phyloP scores from a whole-genome alignment of 2,797 vertebrate species.

The Squalus acanthias region DNA sequence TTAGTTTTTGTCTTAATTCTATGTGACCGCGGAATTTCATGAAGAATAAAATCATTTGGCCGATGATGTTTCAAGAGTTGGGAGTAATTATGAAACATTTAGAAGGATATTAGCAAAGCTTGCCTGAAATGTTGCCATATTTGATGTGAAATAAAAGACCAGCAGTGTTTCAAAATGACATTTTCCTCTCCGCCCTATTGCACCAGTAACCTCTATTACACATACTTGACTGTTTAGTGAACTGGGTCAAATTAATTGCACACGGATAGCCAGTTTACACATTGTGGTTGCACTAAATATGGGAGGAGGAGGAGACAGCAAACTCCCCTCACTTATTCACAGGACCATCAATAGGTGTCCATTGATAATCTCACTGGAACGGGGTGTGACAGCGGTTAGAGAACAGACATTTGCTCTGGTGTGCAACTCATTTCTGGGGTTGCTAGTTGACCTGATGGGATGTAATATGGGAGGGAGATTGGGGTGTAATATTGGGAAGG shows the following conservation, averaged over 20 bases:
- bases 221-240: neutral
- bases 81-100: neutral
- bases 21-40: neutral
- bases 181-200: neutral
- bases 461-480: neutral
- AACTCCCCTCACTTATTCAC: neutral
- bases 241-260: neutral
- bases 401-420: neutral
- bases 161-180: slow-evolving; percentile 1
- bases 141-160: slow-evolving; percentile 20
- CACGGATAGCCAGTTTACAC: neutral
- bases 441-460: too few species aligned
- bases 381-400: neutral
- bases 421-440: neutral
- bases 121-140: slow-evolving; percentile 13
- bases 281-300: neutral
- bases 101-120: neutral
- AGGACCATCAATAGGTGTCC: neutral
- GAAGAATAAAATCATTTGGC: slow-evolving; percentile 26
- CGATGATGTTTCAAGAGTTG: neutral
- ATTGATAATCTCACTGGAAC: neutral
- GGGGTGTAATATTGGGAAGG: neutral
- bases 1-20: slow-evolving; percentile 4
- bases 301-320: neutral
- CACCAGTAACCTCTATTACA: neutral